Percentiles rank a stretch among this genome's conserved stretches.
Evolutionary conservation across 1,140 invertebrate species (phyloP).

Genomic region (Meloidogyne chitwoodi): DNA sequence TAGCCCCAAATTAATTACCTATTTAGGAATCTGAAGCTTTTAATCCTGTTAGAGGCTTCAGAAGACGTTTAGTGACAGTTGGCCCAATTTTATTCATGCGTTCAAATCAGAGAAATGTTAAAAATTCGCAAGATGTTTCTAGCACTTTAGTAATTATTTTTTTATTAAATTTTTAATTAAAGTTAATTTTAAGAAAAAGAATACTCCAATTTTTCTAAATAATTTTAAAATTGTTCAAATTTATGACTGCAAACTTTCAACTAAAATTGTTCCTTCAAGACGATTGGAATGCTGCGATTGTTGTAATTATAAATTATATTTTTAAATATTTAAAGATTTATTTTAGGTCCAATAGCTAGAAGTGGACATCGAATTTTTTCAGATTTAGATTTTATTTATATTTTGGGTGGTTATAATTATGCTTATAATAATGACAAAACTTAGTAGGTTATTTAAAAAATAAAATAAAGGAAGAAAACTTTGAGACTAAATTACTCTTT

Average conservation of each 20-base stretch:
- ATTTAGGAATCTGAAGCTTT: neutral
- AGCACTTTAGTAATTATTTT: neutral
- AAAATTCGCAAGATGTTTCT: neutral
- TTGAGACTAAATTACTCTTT: too few relatives aligned
- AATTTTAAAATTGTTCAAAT: neutral
- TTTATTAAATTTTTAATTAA: neutral
- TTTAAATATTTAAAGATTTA: neutral
- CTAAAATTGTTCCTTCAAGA: neutral
- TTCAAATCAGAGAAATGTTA: neutral
- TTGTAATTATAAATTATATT: neutral
- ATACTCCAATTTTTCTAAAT: neutral
- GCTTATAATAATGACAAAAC: slow-evolving; percentile 7
- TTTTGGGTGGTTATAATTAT: slow-evolving; percentile 31
- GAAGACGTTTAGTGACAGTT: neutral
- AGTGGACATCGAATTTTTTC: slow-evolving; percentile 34
- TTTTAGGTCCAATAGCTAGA: slow-evolving; percentile 29
- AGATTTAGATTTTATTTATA: slow-evolving; percentile 23
- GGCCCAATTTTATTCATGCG: neutral
- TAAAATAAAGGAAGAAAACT: too few relatives aligned
- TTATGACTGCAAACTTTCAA: neutral
- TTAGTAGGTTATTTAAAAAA: slow-evolving; percentile 8
- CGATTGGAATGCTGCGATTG: neutral
- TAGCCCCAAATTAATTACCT: too few relatives aligned
- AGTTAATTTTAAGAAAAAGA: neutral
- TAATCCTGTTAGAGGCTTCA: neutral